Evolutionary conservation across 2,113 vertebrate species (phyloP).

Genomic region (Mixornis gularis): DNA sequence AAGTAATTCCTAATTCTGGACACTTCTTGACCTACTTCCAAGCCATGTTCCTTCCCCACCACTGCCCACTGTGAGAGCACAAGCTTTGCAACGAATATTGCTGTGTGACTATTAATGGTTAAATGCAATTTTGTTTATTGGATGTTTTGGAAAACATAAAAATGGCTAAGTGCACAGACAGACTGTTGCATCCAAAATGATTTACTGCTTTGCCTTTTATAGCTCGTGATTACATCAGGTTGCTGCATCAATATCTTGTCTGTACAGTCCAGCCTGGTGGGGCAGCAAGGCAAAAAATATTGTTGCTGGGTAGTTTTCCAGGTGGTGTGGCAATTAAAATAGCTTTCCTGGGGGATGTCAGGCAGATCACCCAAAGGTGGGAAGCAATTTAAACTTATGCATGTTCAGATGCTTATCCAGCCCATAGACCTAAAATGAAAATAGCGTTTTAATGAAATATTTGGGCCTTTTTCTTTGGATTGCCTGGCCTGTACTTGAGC

Average conservation of each 20-base stretch:
- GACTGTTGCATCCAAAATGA: slow-evolving; percentile 26
- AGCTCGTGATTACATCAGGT: slow-evolving; percentile 45
- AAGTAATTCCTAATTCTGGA: neutral
- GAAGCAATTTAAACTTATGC: neutral
- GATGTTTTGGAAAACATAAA: neutral
- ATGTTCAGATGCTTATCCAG: neutral
- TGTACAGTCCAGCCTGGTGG: neutral
- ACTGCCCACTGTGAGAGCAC: neutral
- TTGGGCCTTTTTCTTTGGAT: neutral
- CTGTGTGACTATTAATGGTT: slow-evolving; percentile 2
- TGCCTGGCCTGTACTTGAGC: neutral
- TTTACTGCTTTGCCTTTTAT: slow-evolving; percentile 50
- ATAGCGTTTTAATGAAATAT: neutral
- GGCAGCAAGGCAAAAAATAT: neutral
- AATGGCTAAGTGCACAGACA: neutral
- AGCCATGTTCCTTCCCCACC: neutral
- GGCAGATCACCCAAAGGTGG: neutral
- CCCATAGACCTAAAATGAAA: neutral
- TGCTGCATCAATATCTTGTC: slow-evolving; percentile 41
- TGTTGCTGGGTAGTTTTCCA: slow-evolving; percentile 3
- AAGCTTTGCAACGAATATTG: neutral
- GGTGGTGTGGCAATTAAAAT: neutral
- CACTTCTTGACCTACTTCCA: neutral
- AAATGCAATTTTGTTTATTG: slow-evolving; percentile 15
- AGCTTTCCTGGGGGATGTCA: neutral